phyloP scores from a whole-genome alignment of 2,113 vertebrate species.

The Silurus meridionalis region DNA sequence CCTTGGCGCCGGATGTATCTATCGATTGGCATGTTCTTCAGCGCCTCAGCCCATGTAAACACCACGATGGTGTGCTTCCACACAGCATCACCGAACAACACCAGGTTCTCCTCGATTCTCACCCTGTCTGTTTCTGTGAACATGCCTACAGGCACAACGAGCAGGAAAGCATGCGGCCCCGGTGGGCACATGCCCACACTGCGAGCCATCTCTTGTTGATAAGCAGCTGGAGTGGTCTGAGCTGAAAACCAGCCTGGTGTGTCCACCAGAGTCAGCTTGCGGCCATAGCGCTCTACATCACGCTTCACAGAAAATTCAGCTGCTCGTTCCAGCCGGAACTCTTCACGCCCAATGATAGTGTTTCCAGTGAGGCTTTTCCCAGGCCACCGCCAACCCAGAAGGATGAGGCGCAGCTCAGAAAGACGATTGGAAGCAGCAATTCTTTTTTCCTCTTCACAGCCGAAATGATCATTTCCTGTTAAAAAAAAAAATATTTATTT shows the following conservation, averaged over 20 bases:
- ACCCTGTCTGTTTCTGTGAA: constrained; percentile 72
- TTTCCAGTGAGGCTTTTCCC: constrained; percentile 79
- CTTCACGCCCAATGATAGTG: constrained; percentile 75
- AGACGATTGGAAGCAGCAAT: constrained; percentile 53
- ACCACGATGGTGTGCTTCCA: constrained; percentile 75
- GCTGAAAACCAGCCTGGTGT: constrained; percentile 78
- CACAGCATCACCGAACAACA: constrained; percentile 67
- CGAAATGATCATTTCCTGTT: constrained; percentile 40
- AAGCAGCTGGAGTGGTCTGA: constrained; percentile 69
- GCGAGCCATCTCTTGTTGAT: constrained; percentile 70
- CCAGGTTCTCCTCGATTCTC: constrained; percentile 72
- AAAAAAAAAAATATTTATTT: not conserved
- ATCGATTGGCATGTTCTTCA: constrained; percentile 71
- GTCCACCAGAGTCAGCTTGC: constrained; percentile 72
- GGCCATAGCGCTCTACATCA: constrained; percentile 61
- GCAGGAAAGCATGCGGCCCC: constrained; percentile 75
- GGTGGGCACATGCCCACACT: constrained; percentile 68
- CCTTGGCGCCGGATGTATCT: constrained; percentile 75
- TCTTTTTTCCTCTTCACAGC: constrained; percentile 50
- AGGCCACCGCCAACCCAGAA: constrained; percentile 78
- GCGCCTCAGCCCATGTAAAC: constrained; percentile 73
- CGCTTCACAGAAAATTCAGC: constrained; percentile 75
- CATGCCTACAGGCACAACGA: constrained; percentile 75
- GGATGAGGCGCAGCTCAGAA: constrained; percentile 68
- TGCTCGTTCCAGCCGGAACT: constrained; percentile 73